phyloP scores from a whole-genome alignment of 2,797 vertebrate genomes.

The Petrocephalus schoutedeni region DNA sequence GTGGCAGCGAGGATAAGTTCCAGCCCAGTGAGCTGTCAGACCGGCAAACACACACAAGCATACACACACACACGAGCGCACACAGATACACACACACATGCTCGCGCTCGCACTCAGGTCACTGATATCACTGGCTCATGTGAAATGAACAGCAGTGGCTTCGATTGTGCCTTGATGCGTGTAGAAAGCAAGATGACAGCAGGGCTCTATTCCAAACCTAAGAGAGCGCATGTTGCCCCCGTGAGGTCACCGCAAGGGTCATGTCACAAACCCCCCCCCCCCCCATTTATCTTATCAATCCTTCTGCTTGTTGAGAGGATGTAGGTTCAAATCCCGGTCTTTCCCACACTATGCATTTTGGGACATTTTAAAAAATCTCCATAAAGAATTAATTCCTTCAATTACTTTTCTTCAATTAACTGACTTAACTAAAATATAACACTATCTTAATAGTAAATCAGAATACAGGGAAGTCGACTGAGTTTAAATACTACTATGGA shows the following conservation, averaged over 20 bases:
- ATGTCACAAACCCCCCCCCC: neutral
- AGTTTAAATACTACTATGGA: neutral
- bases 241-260: neutral
- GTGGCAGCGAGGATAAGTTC: neutral
- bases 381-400: neutral
- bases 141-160: neutral
- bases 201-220: neutral
- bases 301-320: neutral
- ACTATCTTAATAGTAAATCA: neutral
- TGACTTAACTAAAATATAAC: neutral
- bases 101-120: neutral
- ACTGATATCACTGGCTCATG: neutral
- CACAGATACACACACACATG: neutral
- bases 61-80: neutral
- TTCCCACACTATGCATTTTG: neutral
- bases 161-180: neutral
- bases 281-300: neutral
- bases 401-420: neutral
- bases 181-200: neutral
- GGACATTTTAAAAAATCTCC: neutral
- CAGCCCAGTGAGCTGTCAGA: slow-evolving; percentile 5
- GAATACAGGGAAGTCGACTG: neutral
- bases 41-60: neutral
- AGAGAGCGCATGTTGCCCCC: neutral
- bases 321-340: neutral